Conservation (phyloP, 2,113 vertebrate genomes). For the Oreochromis aureus region DNA sequence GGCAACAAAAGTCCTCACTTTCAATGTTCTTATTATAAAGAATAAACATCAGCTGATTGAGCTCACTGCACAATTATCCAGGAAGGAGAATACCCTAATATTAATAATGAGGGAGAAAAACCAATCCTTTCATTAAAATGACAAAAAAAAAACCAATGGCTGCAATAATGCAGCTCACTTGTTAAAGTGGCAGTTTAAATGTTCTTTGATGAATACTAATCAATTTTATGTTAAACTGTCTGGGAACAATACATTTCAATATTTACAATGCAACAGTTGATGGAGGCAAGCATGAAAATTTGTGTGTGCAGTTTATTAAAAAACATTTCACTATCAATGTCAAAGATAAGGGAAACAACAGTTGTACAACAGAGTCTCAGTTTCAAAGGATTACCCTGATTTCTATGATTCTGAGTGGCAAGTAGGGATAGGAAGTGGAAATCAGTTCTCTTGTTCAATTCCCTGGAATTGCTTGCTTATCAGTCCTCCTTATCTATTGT, state of each 20-base stretch:
- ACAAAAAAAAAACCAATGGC: too few relatives aligned
- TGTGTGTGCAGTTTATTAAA: background rate
- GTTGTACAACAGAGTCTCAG: background rate
- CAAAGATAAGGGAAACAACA: background rate
- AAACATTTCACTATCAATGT: background rate
- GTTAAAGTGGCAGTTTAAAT: background rate
- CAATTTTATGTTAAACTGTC: background rate
- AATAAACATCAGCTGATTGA: background rate
- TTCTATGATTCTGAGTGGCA: background rate
- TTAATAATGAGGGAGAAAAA: background rate
- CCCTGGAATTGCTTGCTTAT: background rate
- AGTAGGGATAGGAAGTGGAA: background rate
- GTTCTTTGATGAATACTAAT: background rate
- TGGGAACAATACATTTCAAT: background rate
- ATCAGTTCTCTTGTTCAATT: background rate
- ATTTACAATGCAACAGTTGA: background rate
- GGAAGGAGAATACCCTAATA: background rate
- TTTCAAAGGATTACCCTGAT: background rate
- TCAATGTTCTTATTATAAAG: background rate
- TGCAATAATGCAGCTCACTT: background rate
- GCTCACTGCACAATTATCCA: background rate
- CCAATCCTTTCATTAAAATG: background rate
- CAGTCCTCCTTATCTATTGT: background rate
- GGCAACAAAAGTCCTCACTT: conserved; percentile 17
- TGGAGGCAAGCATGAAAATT: background rate